phyloP scores from a whole-genome alignment of 2,888 invertebrate species.

The Leucophenga montana region DNA sequence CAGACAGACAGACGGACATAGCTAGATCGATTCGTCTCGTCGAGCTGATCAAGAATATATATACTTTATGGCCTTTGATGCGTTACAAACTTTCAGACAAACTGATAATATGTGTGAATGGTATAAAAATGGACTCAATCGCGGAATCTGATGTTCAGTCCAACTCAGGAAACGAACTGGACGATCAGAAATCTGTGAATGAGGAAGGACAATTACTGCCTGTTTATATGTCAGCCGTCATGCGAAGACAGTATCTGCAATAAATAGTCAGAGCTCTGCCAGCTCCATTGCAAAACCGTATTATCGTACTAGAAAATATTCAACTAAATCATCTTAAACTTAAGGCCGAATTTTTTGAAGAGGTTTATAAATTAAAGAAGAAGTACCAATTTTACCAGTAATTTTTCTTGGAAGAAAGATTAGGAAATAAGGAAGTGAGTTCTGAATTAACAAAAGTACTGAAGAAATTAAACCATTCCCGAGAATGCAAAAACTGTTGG shows the following conservation, averaged over 20 bases:
- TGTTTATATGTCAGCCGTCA: slow-evolving; percentile 68
- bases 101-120: too few species aligned
- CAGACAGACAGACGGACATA: too few species aligned
- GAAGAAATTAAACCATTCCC: slow-evolving; percentile 70
- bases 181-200: slow-evolving; percentile 54
- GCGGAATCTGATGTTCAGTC: too few species aligned
- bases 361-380: slow-evolving; percentile 74
- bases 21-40: too few species aligned
- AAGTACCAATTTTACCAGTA: slow-evolving; percentile 71
- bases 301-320: too few species aligned
- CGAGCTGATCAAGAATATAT: too few species aligned
- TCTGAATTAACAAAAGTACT: slow-evolving; percentile 41
- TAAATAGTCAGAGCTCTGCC: slow-evolving; percentile 72
- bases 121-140: too few species aligned
- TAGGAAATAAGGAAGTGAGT: slow-evolving; percentile 74
- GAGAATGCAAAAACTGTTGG: slow-evolving; percentile 95
- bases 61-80: too few species aligned
- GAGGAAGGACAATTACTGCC: slow-evolving; percentile 61
- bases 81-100: too few species aligned
- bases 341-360: slow-evolving; percentile 95
- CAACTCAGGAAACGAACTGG: slow-evolving; percentile 53
- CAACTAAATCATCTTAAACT: slow-evolving; percentile 89
- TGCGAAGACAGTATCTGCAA: slow-evolving; percentile 71
- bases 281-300: too few species aligned
- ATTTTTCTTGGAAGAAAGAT: slow-evolving; percentile 70